Conservation (phyloP, 2,888 invertebrate species). For the Sphecodes monilicornis region DNA sequence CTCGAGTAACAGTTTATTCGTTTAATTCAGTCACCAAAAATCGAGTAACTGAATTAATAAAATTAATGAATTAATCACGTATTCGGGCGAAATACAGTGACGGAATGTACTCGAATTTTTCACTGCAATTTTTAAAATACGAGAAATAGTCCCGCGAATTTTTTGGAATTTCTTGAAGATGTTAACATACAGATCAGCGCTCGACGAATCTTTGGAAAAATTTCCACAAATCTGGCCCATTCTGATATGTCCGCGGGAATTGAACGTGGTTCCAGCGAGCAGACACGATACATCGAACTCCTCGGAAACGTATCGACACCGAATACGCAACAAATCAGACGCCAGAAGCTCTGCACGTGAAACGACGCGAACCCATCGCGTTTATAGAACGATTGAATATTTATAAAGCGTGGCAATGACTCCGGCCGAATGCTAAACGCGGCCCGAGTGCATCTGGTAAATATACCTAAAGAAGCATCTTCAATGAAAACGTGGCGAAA, state of each 20-base stretch:
- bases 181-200: neutral
- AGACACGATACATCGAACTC: neutral
- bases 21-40: too few relatives aligned
- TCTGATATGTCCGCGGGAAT: neutral
- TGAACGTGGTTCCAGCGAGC: neutral
- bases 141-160: neutral
- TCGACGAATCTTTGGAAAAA: neutral
- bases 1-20: too few relatives aligned
- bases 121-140: too few relatives aligned
- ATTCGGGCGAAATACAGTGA: too few relatives aligned
- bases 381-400: conserved; percentile 54
- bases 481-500: neutral
- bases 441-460: neutral
- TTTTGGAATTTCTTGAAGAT: neutral
- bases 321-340: conserved; percentile 17
- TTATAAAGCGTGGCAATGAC: conserved; percentile 57
- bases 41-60: too few relatives aligned
- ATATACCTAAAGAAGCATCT: neutral
- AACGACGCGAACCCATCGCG: conserved; percentile 7
- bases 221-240: neutral
- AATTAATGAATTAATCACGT: too few relatives aligned
- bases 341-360: conserved; percentile 19
- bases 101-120: too few relatives aligned
- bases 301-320: conserved; percentile 11
- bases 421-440: conserved; percentile 48